Evolutionary conservation across 2,888 invertebrate genomes (phyloP).

Genomic region (Synanthedon tipuliformis): DNA sequence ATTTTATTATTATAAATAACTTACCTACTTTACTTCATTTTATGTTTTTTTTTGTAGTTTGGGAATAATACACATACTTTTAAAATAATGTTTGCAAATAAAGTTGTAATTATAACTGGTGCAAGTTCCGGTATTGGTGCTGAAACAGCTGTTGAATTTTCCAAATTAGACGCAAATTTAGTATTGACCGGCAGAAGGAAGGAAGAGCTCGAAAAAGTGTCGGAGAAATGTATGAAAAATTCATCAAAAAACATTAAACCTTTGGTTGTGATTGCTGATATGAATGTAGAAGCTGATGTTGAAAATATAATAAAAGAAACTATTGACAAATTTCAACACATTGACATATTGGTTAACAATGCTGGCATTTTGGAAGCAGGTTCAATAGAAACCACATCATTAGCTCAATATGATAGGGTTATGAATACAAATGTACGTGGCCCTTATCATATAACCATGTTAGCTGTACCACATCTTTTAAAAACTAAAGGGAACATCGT

Average conservation of each 20-base stretch:
- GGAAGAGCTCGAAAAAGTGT: slow-evolving; percentile 74
- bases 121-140: slow-evolving; percentile 83
- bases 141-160: slow-evolving; percentile 76
- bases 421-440: slow-evolving; percentile 89
- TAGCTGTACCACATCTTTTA: slow-evolving; percentile 85
- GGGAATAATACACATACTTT: too few species aligned
- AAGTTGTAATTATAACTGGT: slow-evolving; percentile 75
- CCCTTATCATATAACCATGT: slow-evolving; percentile 81
- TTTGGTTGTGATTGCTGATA: slow-evolving; percentile 72
- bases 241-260: slow-evolving; percentile 53
- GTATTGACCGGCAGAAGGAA: slow-evolving; percentile 77
- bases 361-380: slow-evolving; percentile 88
- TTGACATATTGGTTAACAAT: slow-evolving; percentile 87
- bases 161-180: slow-evolving; percentile 73
- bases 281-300: slow-evolving; percentile 76
- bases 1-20: too few species aligned
- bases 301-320: slow-evolving; percentile 75
- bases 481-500: slow-evolving; percentile 87
- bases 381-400: slow-evolving; percentile 81
- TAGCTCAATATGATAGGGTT: slow-evolving; percentile 87
- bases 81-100: slow-evolving; percentile 47
- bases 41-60: too few species aligned
- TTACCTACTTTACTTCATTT: too few species aligned
- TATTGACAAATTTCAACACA: slow-evolving; percentile 72
- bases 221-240: slow-evolving; percentile 62